Base-by-base conservation (phyloP, 2,888 invertebrate genomes). In the Meta bourneti region DNA sequence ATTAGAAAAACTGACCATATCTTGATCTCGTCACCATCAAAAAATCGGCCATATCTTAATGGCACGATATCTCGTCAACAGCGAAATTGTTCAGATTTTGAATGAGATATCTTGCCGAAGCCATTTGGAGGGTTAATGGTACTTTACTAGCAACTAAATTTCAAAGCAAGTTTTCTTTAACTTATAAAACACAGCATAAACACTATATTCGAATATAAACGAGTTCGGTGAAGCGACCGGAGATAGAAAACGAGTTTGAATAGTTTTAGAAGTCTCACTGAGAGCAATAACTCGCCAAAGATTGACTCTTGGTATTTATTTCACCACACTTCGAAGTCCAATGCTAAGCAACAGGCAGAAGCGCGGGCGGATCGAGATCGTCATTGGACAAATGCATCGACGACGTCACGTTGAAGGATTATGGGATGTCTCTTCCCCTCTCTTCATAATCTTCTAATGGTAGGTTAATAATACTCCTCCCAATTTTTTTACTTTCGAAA, bases 271-370 rank as follows among this genome's bases (percentile, higher is more conserved):
- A 7, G 16, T 16, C 16, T 13, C 78, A 6, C 49, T 52, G 34
- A 6, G 13, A 71, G 86, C 19, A 61, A 83, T 78, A 71, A n/a
- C 19, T 16, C 48, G 87, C 91, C 91, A 91, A 91, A 69, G 20
- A 34, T 34, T 2, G 83, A 6, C 6, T 9, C 13, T n/a, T n/a
- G 5, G 34, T 11, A 7, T 48, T 16, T 78, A 61, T 78, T 78
- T 48, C 83, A 20, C 61, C 51, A 61, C 83, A 91, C 91, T 91
- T 87, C 87, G 83, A 87, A 91, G 82, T 87, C 91, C 91, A 91
- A 91, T 88, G 79, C 91, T 86, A 87, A 91, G 91, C 91, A 91
- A 91, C 91, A 91, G 91, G 91, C 91, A 87, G 87, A 91, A 87
- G 83, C 82, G 91, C 91, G 91, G 91, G 91, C 83, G 91, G 87